phyloP scores from a whole-genome alignment of 1,140 invertebrate species.

The Temnothorax nylanderi region DNA sequence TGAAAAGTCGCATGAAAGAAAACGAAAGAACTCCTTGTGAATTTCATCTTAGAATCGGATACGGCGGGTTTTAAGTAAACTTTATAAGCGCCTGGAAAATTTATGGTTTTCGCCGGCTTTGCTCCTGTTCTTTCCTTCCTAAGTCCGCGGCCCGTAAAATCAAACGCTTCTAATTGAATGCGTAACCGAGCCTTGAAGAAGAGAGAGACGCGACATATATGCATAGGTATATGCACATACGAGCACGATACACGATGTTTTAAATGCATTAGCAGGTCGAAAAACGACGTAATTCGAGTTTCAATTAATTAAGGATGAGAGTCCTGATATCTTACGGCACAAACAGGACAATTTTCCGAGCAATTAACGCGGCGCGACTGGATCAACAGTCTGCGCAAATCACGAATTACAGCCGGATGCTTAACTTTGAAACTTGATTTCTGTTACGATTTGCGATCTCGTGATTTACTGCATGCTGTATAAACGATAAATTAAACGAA shows the following conservation, averaged over 20 bases:
- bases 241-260: not conserved
- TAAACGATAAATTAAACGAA: not conserved
- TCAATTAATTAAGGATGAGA: slow-evolving; percentile 13
- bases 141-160: not conserved
- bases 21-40: not conserved
- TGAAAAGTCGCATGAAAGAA: slow-evolving; percentile 8
- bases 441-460: not conserved
- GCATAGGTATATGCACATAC: not conserved
- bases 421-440: slow-evolving; percentile 11
- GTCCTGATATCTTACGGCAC: not conserved
- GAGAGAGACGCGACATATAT: not conserved
- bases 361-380: slow-evolving; percentile 2
- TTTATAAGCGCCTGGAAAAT: slow-evolving; percentile 18
- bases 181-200: not conserved
- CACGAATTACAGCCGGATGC: not conserved
- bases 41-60: not conserved
- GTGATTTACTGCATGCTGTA: not conserved
- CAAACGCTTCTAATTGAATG: slow-evolving; percentile 22
- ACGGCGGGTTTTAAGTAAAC: slow-evolving; percentile 21
- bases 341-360: slow-evolving; percentile 29
- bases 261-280: not conserved
- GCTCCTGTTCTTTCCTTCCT: not conserved
- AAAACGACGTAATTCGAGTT: not conserved
- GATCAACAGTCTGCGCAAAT: slow-evolving; percentile 11
- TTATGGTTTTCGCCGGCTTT: not conserved